Conservation (phyloP, 2,888 invertebrate genomes). For the Caenorhabditis imperialis region DNA sequence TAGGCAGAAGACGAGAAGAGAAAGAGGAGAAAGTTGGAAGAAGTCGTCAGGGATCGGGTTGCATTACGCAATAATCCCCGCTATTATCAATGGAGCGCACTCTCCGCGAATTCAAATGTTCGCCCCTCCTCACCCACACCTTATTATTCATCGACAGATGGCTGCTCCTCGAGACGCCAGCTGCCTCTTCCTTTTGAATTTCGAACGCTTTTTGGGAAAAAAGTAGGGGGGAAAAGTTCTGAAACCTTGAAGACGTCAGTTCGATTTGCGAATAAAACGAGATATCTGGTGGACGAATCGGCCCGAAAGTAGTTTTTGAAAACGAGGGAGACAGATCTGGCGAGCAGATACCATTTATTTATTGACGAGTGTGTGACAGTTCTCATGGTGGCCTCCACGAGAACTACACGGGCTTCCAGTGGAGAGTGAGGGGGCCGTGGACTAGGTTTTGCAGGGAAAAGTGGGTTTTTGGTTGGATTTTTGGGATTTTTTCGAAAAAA, state of each 20-base stretch:
- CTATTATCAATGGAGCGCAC: slow-evolving; percentile 15
- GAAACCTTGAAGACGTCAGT: slow-evolving; percentile 30
- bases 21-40: slow-evolving; percentile 20
- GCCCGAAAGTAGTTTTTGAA: slow-evolving; percentile 19
- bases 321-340: slow-evolving; percentile 29
- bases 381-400: not conserved
- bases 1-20: slow-evolving; percentile 6
- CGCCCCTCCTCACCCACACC: too few species aligned
- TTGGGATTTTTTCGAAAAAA: too few species aligned
- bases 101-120: slow-evolving; percentile 24
- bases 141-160: slow-evolving; percentile 23
- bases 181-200: slow-evolving; percentile 8
- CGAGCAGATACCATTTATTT: slow-evolving; percentile 34
- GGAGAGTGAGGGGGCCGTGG: too few species aligned
- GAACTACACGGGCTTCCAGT: too few species aligned
- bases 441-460: too few species aligned
- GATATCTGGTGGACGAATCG: slow-evolving; percentile 24
- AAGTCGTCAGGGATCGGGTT: slow-evolving; percentile 14
- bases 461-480: too few species aligned
- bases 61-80: slow-evolving; percentile 47
- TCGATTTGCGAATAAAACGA: slow-evolving; percentile 14
- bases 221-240: too few species aligned
- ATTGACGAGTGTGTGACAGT: not conserved
- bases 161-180: slow-evolving; percentile 8
- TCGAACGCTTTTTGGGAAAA: too few species aligned